Evolutionary conservation across 2,888 invertebrate genomes (phyloP).

Genomic region (Tineola bisselliella): DNA sequence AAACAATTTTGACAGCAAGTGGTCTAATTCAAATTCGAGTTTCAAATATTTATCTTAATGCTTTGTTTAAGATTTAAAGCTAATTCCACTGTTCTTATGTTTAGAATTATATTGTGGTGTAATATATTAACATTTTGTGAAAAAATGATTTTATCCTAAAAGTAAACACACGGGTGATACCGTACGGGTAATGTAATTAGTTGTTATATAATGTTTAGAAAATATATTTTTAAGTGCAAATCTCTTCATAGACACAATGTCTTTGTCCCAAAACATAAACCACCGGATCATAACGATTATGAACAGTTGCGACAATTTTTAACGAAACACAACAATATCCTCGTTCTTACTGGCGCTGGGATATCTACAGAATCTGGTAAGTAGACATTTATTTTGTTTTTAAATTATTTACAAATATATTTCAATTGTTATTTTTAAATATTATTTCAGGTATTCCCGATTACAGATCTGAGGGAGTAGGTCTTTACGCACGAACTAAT

Average conservation of each 20-base stretch:
- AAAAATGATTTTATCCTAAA: too few species aligned
- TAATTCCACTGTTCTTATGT: too few species aligned
- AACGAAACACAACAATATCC: conserved; percentile 58
- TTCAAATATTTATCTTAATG: too few species aligned
- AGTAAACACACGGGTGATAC: background rate
- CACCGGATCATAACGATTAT: conserved; percentile 70
- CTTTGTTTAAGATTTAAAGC: too few species aligned
- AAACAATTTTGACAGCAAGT: too few species aligned
- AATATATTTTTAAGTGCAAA: conserved; percentile 19
- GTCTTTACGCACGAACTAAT: conserved; percentile 86
- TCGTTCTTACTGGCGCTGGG: conserved; percentile 92
- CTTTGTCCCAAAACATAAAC: conserved; percentile 78
- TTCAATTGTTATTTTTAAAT: background rate
- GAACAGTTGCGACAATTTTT: conserved; percentile 70
- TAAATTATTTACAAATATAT: too few species aligned
- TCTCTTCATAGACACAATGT: conserved; percentile 28
- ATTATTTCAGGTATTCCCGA: conserved; percentile 85
- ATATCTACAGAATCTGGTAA: conserved; percentile 93
- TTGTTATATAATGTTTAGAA: conserved; percentile 25
- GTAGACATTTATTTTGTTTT: background rate
- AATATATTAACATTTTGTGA: too few species aligned
- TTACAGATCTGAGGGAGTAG: conserved; percentile 92
- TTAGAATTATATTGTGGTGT: too few species aligned
- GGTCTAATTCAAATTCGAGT: too few species aligned
- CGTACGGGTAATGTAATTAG: background rate